Conservation (phyloP, 2,797 vertebrate genomes). For the Sphenodon punctatus region DNA sequence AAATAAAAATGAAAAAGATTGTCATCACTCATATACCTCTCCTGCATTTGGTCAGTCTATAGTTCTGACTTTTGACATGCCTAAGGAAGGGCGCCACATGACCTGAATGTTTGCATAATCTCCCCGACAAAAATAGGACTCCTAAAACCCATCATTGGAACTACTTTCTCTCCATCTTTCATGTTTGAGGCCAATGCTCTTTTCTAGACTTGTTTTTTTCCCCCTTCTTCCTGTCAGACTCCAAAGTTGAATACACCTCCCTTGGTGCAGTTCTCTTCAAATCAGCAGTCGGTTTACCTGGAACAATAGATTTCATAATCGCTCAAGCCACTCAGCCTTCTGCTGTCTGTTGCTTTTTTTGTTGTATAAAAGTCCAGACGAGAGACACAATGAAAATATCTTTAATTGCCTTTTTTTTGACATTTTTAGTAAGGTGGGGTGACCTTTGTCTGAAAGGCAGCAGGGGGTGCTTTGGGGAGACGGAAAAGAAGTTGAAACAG, state of each 20-base stretch:
- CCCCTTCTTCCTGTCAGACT: constrained; percentile 15
- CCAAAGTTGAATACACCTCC: not conserved
- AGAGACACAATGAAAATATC: constrained; percentile 43
- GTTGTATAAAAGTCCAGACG: constrained; percentile 42
- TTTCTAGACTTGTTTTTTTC: too few species aligned
- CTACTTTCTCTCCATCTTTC: too few species aligned
- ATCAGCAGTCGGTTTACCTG: constrained; percentile 32
- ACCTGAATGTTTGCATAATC: too few species aligned
- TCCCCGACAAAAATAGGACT: too few species aligned
- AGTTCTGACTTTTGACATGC: too few species aligned
- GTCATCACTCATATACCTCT: too few species aligned
- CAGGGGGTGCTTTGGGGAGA: constrained; percentile 58
- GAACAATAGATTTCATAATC: constrained; percentile 30
- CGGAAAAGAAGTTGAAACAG: constrained; percentile 19
- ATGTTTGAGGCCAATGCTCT: too few species aligned
- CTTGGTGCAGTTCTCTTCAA: constrained; percentile 7
- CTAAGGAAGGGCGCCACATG: too few species aligned
- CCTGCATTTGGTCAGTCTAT: too few species aligned
- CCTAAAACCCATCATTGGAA: too few species aligned
- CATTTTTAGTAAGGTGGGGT: constrained; percentile 58
- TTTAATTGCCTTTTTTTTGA: constrained; percentile 54
- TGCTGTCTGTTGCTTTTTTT: constrained; percentile 11
- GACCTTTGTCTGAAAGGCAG: constrained; percentile 59
- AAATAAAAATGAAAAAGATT: too few species aligned
- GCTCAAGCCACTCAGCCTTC: constrained; percentile 31